A percentile compares a stretch with the other conserved stretches of the same genome.
These are phyloP conservation scores for Maccullochella peelii DNA, from an alignment of 2,113 vertebrate species.

Conservation along the genomic window DNA sequence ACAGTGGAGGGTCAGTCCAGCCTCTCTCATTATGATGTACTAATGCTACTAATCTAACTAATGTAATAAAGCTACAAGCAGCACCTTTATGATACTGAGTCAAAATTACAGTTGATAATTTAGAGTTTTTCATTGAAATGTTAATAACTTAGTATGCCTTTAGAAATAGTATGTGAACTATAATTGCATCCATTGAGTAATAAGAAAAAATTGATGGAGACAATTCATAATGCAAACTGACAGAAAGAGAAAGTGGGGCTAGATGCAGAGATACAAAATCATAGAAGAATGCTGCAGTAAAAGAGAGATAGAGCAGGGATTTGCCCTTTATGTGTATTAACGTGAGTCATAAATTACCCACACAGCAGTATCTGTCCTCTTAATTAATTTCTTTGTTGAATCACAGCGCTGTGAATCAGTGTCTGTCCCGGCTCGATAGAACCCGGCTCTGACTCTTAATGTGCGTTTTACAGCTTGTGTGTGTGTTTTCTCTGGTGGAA, in stretches of 20 bases:
- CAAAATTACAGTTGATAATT: not conserved
- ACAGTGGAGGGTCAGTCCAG: not conserved
- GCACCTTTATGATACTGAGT: not conserved
- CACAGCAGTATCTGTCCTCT: conserved; percentile 44
- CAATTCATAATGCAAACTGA: not conserved
- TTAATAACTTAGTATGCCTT: not conserved
- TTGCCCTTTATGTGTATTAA: conserved; percentile 51
- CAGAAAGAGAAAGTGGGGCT: conserved; percentile 12
- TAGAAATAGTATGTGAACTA: not conserved
- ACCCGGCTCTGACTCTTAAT: conserved; percentile 36
- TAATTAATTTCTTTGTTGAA: conserved; percentile 67
- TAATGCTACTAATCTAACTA: not conserved
- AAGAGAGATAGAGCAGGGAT: not conserved
- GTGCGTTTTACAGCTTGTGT: conserved; percentile 51
- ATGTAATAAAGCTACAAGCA: not conserved
- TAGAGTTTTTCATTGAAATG: not conserved
- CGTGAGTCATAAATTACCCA: conserved; percentile 57
- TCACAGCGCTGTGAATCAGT: conserved; percentile 44
- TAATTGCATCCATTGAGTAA: not conserved
- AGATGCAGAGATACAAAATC: conserved; percentile 15
- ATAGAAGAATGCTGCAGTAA: not conserved
- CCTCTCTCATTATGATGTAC: not conserved
- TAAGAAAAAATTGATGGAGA: not conserved
- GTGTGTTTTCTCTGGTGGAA: conserved; percentile 62
- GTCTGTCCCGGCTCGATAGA: conserved; percentile 36